Evolutionary conservation across 2,113 vertebrate genomes (phyloP), one percentile per base, ranked within the genome.

Genomic region (Nannobrachium achirus): DNA sequence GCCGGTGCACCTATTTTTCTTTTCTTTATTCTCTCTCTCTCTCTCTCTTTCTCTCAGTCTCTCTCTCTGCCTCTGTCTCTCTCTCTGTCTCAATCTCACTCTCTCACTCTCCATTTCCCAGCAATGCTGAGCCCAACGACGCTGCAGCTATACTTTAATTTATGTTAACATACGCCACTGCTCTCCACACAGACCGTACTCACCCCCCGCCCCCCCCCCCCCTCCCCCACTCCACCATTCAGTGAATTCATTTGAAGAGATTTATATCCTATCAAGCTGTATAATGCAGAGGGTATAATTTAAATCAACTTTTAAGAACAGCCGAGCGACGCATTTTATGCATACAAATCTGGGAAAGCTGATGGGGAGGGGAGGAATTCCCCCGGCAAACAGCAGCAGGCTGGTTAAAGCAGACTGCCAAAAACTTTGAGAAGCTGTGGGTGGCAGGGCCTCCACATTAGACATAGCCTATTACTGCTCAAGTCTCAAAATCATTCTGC

Each of bases 221-320:
- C 59, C 56, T 16, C 51, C 70, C 75, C 60, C 53, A 55, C 69
- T 62, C 66, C 69, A 81, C 79, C 70, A 81, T 78, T 85, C 72
- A 84, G 65, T 80, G 78, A 82, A 84, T 92, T 91, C 79, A 92
- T 90, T 88, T 82, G 81, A 90, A 88, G 85, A 92, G 90, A 92
- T 93, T 91, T 91, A 92, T 93, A 88, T 90, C 90, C 89, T 87
- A 89, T 89, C 87, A 88, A 78, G 83, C 70, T 7, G 59, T 81
- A 90, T 90, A 91, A 89, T 90, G 87, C 86, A 77, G 84, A 68
- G 74, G 80, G 83, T 83, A 84, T 89, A 83, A 88, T 91, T 92
- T 86, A 91, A 90, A 92, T 92, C 84, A 91, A 91, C 85, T 84
- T 89, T 86, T 81, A 91, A 82, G 85, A 89, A 89, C 67, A 84